A percentile compares a stretch with the other conserved stretches of the same genome.
phyloP scores from a whole-genome alignment of 1,140 invertebrate genomes.

The Drosophila sucinea region DNA sequence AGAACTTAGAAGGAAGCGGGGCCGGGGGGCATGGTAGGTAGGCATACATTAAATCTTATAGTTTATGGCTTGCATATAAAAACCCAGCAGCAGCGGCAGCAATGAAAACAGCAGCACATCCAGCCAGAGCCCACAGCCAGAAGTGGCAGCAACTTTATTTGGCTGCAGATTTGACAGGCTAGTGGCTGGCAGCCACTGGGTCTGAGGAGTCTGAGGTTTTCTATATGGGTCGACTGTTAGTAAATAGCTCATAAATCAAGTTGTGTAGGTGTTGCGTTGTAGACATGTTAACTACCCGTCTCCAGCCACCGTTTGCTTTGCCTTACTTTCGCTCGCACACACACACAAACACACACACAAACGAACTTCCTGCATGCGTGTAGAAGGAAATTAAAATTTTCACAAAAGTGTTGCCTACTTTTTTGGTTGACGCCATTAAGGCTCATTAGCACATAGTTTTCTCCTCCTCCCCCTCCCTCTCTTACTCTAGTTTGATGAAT shows the following conservation, averaged over 20 bases:
- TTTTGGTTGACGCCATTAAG: slow-evolving; percentile 61
- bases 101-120: neutral
- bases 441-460: slow-evolving; percentile 58
- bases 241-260: slow-evolving; percentile 64
- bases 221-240: neutral
- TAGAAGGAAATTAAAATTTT: slow-evolving; percentile 65
- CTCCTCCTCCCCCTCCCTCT: neutral
- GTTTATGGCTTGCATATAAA: slow-evolving; percentile 57
- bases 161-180: slow-evolving; percentile 51
- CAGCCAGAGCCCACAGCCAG: neutral
- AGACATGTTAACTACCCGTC: slow-evolving; percentile 60
- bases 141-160: slow-evolving; percentile 53
- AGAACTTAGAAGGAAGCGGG: neutral
- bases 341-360: slow-evolving; percentile 1
- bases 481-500: neutral
- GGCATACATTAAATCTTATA: slow-evolving; percentile 68
- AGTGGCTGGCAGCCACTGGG: slow-evolving; percentile 5
- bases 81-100: slow-evolving; percentile 25
- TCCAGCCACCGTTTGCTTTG: slow-evolving; percentile 9
- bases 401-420: slow-evolving; percentile 71
- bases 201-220: slow-evolving; percentile 13
- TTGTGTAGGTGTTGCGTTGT: slow-evolving; percentile 59
- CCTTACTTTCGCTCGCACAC: slow-evolving; percentile 10
- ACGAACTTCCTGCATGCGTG: slow-evolving; percentile 44
- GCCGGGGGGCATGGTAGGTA: neutral